phyloP scores from a whole-genome alignment of 1,140 invertebrate species.

The Euschistus heros region DNA sequence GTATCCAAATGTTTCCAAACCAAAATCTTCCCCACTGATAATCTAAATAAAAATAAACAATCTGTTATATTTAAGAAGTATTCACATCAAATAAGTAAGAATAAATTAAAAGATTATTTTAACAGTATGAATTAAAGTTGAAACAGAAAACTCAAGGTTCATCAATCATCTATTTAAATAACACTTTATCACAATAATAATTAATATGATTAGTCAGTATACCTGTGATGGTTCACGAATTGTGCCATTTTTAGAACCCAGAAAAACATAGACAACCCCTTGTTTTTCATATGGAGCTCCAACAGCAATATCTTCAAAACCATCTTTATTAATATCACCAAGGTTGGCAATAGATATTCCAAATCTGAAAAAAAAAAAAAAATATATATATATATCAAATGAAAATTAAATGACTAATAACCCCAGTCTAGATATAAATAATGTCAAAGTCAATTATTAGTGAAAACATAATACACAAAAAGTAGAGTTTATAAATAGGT shows the following conservation, averaged over 20 bases:
- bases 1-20: slow-evolving; percentile 71
- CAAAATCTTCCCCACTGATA: slow-evolving; percentile 42
- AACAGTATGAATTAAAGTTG: too few species aligned
- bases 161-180: too few species aligned
- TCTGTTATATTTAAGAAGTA: too few species aligned
- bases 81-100: background rate
- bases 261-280: slow-evolving; percentile 76
- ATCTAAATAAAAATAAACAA: slow-evolving; percentile 35
- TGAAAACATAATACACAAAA: too few species aligned
- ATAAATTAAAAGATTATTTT: background rate
- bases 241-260: slow-evolving; percentile 66
- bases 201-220: slow-evolving; percentile 20
- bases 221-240: slow-evolving; percentile 63
- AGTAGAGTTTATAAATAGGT: too few species aligned
- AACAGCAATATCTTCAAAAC: slow-evolving; percentile 77
- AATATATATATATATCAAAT: too few species aligned
- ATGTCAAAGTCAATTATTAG: too few species aligned
- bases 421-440: too few species aligned
- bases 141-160: too few species aligned
- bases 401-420: too few species aligned
- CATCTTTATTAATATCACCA: slow-evolving; percentile 86
- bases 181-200: too few species aligned
- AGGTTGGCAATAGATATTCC: slow-evolving; percentile 74
- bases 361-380: slow-evolving; percentile 44
- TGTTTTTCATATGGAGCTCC: slow-evolving; percentile 83